Base-by-base conservation (phyloP, 2,113 vertebrate genomes). In the Pandion haliaetus region DNA sequence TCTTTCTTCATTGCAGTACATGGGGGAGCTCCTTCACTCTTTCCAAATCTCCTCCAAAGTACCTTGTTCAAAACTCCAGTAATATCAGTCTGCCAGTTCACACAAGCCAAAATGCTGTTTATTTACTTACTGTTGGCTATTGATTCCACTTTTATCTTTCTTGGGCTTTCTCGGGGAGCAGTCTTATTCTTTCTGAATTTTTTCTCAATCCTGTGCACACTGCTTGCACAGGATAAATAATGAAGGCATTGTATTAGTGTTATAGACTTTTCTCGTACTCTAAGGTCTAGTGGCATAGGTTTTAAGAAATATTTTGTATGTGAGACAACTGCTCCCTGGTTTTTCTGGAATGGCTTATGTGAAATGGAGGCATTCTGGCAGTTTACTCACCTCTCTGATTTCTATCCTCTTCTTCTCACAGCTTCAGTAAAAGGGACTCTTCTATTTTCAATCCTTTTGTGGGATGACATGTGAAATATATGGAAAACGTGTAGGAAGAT, bases 381-480 rank as follows among this genome's bases (percentile, higher is more conserved):
- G 50, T 90, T 90, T 74, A 62, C 72, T 74, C 76, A 93, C 85
- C 82, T 80, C 74, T 73, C 76, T 82, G 45, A 54, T 91, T 95
- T 89, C 62, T 62, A 14, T 63, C 84, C 28, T 74, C 52, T 38
- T 82, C 74, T 90, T 93, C 63, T 95, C 80, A 77, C 63, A 93
- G 66, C 63, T 93, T 95, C 24, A 12, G 70, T 88, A 72, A 82
- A 85, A 95, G 47, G 47, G 84, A 73, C 81, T 88, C 50, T 91
- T 96, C 95, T 96, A 95, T 94, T 96, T 95, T 82, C 91, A 91
- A 85, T 93, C 42, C n/a, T 94, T 95, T 95, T 86, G 96, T 95
- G 84, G 95, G 97, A 95, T 87, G 93, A 40, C 54, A 85, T 93
- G 78, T 67, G 93, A 88, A 97, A 95, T 97, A 91, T 94, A 94